A percentile compares a stretch with the other conserved stretches of the same genome.
phyloP scores from a whole-genome alignment of 2,113 vertebrate genomes.

The Saccopteryx bilineata region DNA sequence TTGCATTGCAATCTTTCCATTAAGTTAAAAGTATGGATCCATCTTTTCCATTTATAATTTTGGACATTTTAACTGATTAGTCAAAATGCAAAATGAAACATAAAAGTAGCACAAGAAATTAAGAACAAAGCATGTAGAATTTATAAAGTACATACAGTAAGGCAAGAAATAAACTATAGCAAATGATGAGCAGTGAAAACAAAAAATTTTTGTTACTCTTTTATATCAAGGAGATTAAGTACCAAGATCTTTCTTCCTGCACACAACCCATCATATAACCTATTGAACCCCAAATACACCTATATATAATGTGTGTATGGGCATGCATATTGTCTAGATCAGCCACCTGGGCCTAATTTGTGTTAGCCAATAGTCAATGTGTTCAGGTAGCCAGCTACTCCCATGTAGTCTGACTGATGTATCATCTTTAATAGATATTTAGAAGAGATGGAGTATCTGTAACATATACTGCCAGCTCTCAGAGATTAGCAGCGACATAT shows the following conservation, averaged over 20 bases:
- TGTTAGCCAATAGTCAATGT: not conserved
- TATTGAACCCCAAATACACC: not conserved
- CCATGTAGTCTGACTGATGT: not conserved
- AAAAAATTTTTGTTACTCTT: conserved; percentile 7
- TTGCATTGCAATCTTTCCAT: conserved; percentile 21
- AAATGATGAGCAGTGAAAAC: conserved; percentile 35
- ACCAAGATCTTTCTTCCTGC: not conserved
- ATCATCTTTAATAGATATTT: not conserved
- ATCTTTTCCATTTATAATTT: conserved; percentile 44
- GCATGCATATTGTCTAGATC: not conserved
- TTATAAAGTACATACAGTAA: not conserved
- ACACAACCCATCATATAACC: not conserved
- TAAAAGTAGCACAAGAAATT: conserved; percentile 51
- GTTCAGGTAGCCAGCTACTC: not conserved
- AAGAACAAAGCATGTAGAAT: conserved; percentile 20
- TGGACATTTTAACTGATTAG: not conserved
- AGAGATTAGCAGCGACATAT: not conserved
- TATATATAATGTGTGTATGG: not conserved
- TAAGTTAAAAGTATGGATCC: not conserved
- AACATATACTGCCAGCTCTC: not conserved
- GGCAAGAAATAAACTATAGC: not conserved
- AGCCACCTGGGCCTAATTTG: not conserved
- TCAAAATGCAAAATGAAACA: conserved; percentile 42
- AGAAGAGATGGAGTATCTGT: not conserved
- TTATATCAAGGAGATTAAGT: not conserved